phyloP scores from a whole-genome alignment of 2,113 vertebrate genomes.

The Miniopterus natalensis region DNA sequence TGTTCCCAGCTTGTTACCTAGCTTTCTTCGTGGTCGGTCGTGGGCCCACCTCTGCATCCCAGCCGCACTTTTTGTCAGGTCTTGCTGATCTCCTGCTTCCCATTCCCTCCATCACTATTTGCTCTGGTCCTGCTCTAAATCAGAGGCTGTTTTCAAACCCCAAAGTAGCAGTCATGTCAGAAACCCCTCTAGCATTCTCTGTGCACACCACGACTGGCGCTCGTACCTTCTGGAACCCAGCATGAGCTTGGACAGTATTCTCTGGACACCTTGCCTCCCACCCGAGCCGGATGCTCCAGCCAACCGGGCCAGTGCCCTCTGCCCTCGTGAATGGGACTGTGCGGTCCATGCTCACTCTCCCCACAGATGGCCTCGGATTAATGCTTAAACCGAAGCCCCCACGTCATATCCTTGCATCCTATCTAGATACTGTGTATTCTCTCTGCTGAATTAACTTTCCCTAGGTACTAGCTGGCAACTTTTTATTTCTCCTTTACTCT shows the following conservation, averaged over 20 bases:
- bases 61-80: not conserved
- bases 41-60: not conserved
- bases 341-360: not conserved
- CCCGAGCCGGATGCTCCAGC: not conserved
- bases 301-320: not conserved
- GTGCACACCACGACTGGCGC: not conserved
- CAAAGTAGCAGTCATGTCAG: not conserved
- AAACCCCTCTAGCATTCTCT: not conserved
- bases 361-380: not conserved
- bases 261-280: not conserved
- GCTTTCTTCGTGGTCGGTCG: not conserved
- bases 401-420: not conserved
- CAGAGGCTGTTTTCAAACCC: not conserved
- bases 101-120: not conserved
- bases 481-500: constrained; percentile 16
- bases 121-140: not conserved
- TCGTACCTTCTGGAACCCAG: not conserved
- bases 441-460: not conserved
- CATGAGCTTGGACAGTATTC: not conserved
- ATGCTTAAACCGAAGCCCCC: not conserved
- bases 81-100: not conserved
- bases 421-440: not conserved
- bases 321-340: not conserved
- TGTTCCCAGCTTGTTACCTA: not conserved
- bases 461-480: not conserved